These are phyloP conservation scores for Cenopis cana DNA, from an alignment of 2,888 invertebrate genomes.

Conservation along the genomic window DNA sequence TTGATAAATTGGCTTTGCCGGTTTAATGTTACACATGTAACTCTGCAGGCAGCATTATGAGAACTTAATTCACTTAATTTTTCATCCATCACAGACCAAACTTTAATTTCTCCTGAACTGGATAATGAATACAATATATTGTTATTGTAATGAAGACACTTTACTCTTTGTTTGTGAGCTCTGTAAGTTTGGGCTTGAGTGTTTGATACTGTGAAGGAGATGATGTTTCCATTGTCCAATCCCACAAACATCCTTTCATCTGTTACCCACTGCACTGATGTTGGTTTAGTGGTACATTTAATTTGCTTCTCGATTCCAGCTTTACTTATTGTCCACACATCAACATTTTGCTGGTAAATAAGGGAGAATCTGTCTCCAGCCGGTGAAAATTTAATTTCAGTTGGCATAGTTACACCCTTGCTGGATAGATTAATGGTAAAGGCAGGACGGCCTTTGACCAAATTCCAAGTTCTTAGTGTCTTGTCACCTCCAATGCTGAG, in stretches of 20 bases:
- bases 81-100: slow-evolving; percentile 85
- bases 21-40: slow-evolving; percentile 89
- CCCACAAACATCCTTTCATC: slow-evolving; percentile 88
- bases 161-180: slow-evolving; percentile 88
- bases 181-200: slow-evolving; percentile 75
- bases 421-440: slow-evolving; percentile 94
- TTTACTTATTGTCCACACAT: slow-evolving; percentile 92
- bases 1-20: slow-evolving; percentile 74
- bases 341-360: slow-evolving; percentile 88
- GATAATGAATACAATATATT: slow-evolving; percentile 88
- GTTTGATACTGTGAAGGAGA: slow-evolving; percentile 83
- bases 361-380: slow-evolving; percentile 91
- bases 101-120: slow-evolving; percentile 91
- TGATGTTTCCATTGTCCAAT: slow-evolving; percentile 89
- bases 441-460: slow-evolving; percentile 95
- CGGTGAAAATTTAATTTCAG: slow-evolving; percentile 89
- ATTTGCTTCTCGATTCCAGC: slow-evolving; percentile 89
- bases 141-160: slow-evolving; percentile 85
- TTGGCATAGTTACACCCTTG: slow-evolving; percentile 82
- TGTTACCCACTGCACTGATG: slow-evolving; percentile 88
- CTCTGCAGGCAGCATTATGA: slow-evolving; percentile 88
- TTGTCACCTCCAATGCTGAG: slow-evolving; percentile 94
- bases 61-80: slow-evolving; percentile 83
- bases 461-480: slow-evolving; percentile 96
- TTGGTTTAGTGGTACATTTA: slow-evolving; percentile 88